Evolutionary conservation across 1,140 invertebrate species (phyloP), one percentile per base, ranked within the genome.

Genomic region (Tachypleus tridentatus): DNA sequence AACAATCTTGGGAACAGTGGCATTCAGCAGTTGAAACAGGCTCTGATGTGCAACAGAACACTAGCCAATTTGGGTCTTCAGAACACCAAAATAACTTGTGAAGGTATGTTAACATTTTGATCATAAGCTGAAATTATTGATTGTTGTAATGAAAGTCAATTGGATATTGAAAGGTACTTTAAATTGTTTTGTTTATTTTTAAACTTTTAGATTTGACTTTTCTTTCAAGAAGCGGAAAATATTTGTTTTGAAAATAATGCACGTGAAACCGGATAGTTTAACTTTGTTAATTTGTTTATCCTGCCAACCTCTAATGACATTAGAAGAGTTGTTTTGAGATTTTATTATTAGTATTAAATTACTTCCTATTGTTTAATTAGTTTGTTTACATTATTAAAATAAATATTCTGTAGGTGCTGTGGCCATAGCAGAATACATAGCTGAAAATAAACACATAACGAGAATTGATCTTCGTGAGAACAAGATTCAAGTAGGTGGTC

Each of bases 401-500:
- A 29, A 29, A 29, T 29, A 29, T 29, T 29, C 29, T 29, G 29
- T 64, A 80, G 79, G 86, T 61, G 85, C 85, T 61, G 78, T 84
- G 8, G 81, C 84, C 4, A 74, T 90, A 62, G 85, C 86, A 9
- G 84, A 87, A 71, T 82, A 84, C 57, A 80, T 90, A 61, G 83
- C 82, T 59, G 82, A 81, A 65, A 85, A 84, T 75, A 74, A 77
- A 60, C 74, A 76, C 10, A 76, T 90, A 49, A 80, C 89, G 79
- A 84, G 87, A 70, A 81, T 93, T 70, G 90, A 93, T 77, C 79
- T 93, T 49, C 80, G 89, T 58, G 87, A 91, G 74, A 93, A 93
- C 78, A 82, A 84, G 65, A 82, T 93, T 64, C 84, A 86, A 73
- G 80, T 83, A 52, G 83, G 81, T 53, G 90, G 90, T 11, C 77